A percentile compares a stretch with the other conserved stretches of the same genome.
phyloP scores from a whole-genome alignment of 2,888 invertebrate genomes.

The Subacronicta megacephala region DNA sequence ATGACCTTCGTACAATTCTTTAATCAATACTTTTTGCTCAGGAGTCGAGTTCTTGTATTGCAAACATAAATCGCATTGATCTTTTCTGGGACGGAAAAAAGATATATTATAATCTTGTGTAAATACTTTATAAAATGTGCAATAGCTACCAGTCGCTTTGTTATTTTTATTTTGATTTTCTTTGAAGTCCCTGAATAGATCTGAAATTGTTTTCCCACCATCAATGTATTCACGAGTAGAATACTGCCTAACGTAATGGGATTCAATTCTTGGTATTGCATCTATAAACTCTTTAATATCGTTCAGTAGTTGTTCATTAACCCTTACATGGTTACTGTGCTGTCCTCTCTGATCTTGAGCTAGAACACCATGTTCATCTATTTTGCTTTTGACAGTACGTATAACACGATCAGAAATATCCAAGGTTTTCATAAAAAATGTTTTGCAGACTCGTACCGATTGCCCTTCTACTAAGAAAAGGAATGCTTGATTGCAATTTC shows the following conservation, averaged over 20 bases:
- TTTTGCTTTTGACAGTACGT: constrained; percentile 14
- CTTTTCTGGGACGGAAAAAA: constrained; percentile 32
- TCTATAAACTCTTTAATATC: constrained; percentile 47
- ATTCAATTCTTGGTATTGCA: constrained; percentile 39
- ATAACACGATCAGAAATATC: constrained; percentile 9
- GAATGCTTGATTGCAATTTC: constrained; percentile 21
- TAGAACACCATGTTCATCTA: constrained; percentile 33
- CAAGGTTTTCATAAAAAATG: constrained; percentile 18
- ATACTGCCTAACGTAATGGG: constrained; percentile 37
- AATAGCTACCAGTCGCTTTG: constrained; percentile 27
- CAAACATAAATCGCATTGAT: constrained; percentile 35
- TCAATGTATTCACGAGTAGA: constrained; percentile 46
- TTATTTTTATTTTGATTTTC: constrained; percentile 37
- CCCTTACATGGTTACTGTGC: constrained; percentile 23
- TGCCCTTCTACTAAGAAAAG: constrained; percentile 11
- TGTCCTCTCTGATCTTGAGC: constrained; percentile 41
- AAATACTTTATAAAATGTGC: constrained; percentile 39
- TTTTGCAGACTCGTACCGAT: constrained; percentile 14
- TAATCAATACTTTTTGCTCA: constrained; percentile 8
- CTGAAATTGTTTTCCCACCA: constrained; percentile 41
- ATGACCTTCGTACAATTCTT: constrained; percentile 19
- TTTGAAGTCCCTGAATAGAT: constrained; percentile 39
- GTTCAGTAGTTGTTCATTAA: constrained; percentile 23
- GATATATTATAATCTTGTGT: constrained; percentile 32
- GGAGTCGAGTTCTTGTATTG: constrained; percentile 17